Conservation (phyloP, 2,797 vertebrate species). For the Chaetodon trifasciatus region DNA sequence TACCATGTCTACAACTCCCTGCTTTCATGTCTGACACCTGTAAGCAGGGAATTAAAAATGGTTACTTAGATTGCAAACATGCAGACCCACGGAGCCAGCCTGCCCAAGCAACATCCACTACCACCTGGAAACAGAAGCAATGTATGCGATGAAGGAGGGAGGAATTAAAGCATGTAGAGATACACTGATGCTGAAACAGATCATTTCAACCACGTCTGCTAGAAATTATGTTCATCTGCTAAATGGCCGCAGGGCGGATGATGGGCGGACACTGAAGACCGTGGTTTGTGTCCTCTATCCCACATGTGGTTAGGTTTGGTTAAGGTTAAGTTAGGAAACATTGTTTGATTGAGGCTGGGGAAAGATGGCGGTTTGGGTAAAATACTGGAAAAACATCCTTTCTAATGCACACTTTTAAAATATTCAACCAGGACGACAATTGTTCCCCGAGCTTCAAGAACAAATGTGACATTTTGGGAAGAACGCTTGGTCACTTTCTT, state of each 20-base stretch:
- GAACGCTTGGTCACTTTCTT: not conserved
- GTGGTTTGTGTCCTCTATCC: not conserved
- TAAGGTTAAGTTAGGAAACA: no score
- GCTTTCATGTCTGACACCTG: constrained; percentile 74
- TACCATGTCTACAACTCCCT: constrained; percentile 57
- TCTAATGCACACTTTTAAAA: not conserved
- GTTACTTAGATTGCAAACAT: constrained; percentile 30
- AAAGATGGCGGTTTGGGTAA: not conserved
- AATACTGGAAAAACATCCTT: not conserved
- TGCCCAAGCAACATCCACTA: not conserved
- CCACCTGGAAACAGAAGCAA: not conserved
- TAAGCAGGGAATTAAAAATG: constrained; percentile 54
- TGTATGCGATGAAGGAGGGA: not conserved
- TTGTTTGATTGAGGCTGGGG: not conserved
- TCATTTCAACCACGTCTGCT: not conserved
- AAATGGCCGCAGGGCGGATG: not conserved
- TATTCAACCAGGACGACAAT: not conserved
- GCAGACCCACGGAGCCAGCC: constrained; percentile 9
- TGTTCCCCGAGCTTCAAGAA: not conserved
- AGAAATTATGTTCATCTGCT: not conserved
- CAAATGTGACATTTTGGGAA: not conserved
- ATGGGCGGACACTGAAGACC: not conserved
- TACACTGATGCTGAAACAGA: not conserved
- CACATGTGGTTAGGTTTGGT: not conserved
- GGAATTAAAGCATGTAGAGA: not conserved